These are phyloP conservation scores for Polyommatus icarus DNA, from an alignment of 2,888 invertebrate species.

Conservation along the genomic window DNA sequence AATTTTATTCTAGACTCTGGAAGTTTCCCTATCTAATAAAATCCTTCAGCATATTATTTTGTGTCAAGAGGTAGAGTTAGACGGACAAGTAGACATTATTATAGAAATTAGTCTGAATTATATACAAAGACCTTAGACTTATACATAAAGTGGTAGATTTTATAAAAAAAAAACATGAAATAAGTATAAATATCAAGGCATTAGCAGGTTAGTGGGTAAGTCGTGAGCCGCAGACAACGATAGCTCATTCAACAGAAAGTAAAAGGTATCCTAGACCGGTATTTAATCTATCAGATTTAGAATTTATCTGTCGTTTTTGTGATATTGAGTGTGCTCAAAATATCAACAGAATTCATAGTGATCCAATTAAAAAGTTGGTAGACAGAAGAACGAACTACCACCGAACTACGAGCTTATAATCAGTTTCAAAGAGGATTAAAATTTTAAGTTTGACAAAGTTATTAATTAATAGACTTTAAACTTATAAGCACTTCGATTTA, in stretches of 20 bases:
- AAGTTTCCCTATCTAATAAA: too few species aligned
- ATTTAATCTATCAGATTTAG: neutral
- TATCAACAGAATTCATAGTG: neutral
- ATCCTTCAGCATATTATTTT: too few species aligned
- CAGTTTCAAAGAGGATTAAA: neutral
- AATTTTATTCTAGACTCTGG: too few species aligned
- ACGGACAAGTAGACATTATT: too few species aligned
- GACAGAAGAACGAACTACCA: neutral
- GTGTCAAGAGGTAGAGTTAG: too few species aligned
- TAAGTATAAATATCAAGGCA: neutral
- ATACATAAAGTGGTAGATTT: too few species aligned
- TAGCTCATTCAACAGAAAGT: neutral
- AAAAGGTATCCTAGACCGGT: conserved; percentile 2
- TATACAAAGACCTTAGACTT: too few species aligned
- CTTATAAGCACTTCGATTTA: neutral
- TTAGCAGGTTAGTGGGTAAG: neutral
- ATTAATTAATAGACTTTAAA: neutral
- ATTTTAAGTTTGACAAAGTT: neutral
- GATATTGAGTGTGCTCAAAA: neutral
- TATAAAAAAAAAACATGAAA: neutral
- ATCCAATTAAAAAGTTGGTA: neutral
- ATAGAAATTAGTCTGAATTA: too few species aligned
- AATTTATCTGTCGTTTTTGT: neutral
- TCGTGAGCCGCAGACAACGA: neutral
- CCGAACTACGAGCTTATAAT: neutral